Base-by-base conservation (phyloP, 2,113 vertebrate genomes). In the Phylloscopus trochilus region DNA sequence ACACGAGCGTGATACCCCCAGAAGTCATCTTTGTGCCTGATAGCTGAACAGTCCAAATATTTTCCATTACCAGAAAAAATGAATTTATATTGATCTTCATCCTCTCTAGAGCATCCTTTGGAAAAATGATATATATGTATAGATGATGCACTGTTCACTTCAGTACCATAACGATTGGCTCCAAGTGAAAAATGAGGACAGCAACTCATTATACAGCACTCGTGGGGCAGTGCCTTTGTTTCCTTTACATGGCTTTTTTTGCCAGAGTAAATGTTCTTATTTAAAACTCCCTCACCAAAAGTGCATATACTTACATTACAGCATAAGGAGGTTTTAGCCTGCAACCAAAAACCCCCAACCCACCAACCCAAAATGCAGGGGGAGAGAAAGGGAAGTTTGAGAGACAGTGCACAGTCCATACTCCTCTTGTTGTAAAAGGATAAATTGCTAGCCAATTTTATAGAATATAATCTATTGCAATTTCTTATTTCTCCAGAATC, bases 31-130 rank as follows among this genome's bases (percentile, higher is more conserved):
- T 84, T 96, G 88, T 78, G 69, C 79, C 87, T 88, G 85, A 93
- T 80, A 96, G 81, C 90, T 73, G 35, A 89, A 70, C 53, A 93
- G 68, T 94, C 95, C 80, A 96, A 93, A 95, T 95, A 94, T 95
- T 97, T 97, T 92, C 97, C 93, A 97, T 95, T 97, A 93, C 92
- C 90, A 97, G 68, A 90, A 89, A 96, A 97, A 97, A 97, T 93
- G 92, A 97, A 97, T 97, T 96, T 69, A 68, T 97, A 98, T 98
- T 97, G 97, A 98, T 98, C 96, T 97, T 82, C 92, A 80, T 83
- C 85, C 83, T 97, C 96, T 97, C 97, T 64, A 89, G 97, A 95
- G 97, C 85, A 97, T 96, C 91, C 96, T 98, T 97, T 97, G 94
- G 91, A 96, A 96, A 97, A 97, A 95, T 97, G 80, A 96, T 96